Percentiles rank a stretch among this genome's conserved stretches.
Evolutionary conservation across 1,140 invertebrate species (phyloP).

Genomic region (Hycleus phaleratus): DNA sequence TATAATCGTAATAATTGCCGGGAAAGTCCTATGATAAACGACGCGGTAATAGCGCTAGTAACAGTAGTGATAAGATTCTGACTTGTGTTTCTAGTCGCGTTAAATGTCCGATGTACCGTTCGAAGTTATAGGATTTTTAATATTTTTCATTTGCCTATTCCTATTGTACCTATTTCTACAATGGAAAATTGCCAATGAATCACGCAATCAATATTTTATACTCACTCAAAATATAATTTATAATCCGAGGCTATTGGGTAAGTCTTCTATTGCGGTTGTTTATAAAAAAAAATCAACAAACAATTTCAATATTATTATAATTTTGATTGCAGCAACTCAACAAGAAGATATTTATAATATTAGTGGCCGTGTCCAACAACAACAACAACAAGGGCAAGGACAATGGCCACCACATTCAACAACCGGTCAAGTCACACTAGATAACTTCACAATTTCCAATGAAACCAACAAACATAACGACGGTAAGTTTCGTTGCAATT

Average conservation of each 20-base stretch:
- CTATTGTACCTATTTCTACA: slow-evolving; percentile 3
- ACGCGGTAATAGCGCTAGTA: no score
- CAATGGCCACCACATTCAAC: neutral
- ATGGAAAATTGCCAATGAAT: slow-evolving; percentile 3
- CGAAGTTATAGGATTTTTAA: neutral
- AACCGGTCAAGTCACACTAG: neutral
- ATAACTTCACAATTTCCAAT: slow-evolving; percentile 3
- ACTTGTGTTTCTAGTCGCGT: no score
- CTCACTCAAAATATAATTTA: no score
- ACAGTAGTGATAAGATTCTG: no score
- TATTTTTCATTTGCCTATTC: slow-evolving; percentile 1
- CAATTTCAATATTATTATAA: neutral
- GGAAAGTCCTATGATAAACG: no score
- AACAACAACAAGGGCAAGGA: slow-evolving; percentile 4
- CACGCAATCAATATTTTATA: neutral
- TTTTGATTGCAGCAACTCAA: slow-evolving; percentile 4
- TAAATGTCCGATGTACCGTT: slow-evolving; percentile 9
- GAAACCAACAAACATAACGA: slow-evolving; percentile 10
- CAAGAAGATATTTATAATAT: slow-evolving; percentile 8
- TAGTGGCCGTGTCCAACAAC: slow-evolving; percentile 2
- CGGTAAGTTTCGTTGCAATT: neutral
- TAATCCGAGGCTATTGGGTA: neutral
- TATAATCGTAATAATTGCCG: no score
- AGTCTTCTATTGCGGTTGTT: neutral
- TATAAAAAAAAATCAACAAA: no score